These are phyloP conservation scores for Drosophila kohkoa DNA, from an alignment of 1,140 invertebrate species.

Conservation along the genomic window DNA sequence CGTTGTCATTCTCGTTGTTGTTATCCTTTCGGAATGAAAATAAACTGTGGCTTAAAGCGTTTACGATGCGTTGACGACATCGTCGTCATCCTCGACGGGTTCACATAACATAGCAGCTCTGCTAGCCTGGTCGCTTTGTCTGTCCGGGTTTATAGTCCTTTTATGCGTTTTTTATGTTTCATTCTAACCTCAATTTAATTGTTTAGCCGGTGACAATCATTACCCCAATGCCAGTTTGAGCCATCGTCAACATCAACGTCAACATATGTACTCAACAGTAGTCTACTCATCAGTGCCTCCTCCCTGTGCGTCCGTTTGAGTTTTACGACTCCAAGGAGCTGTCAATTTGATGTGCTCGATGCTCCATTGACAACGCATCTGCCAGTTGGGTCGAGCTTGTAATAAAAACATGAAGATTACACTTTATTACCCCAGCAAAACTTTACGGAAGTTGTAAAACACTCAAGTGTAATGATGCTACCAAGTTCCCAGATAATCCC, in stretches of 20 bases:
- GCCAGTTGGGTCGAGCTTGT: constrained; percentile 24
- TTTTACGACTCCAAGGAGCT: constrained; percentile 81
- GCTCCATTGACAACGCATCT: constrained; percentile 61
- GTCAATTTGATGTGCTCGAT: constrained; percentile 78
- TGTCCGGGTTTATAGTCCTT: constrained; percentile 72
- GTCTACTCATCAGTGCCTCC: constrained; percentile 13
- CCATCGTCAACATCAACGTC: constrained; percentile 20
- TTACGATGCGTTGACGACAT: constrained; percentile 82
- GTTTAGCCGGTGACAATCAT: constrained; percentile 85
- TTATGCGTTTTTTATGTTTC: constrained; percentile 84
- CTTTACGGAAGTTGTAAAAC: constrained; percentile 81
- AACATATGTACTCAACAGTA: constrained; percentile 70
- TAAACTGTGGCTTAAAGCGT: constrained; percentile 83
- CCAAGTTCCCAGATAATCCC: constrained; percentile 40
- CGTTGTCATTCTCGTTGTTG: constrained; percentile 33
- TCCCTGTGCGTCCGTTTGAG: constrained; percentile 15
- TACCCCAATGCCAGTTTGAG: constrained; percentile 33
- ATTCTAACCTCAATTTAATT: constrained; percentile 85
- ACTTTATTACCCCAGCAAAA: constrained; percentile 68
- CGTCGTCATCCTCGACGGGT: constrained; percentile 43
- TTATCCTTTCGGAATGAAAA: constrained; percentile 80
- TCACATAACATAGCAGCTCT: constrained; percentile 20
- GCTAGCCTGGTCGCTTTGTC: constrained; percentile 20
- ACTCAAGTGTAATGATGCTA: constrained; percentile 78
- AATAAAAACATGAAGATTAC: constrained; percentile 84